Percentiles rank a stretch among this genome's conserved stretches.
phyloP scores from a whole-genome alignment of 2,888 invertebrate species.

The Dendrolimus pini region DNA sequence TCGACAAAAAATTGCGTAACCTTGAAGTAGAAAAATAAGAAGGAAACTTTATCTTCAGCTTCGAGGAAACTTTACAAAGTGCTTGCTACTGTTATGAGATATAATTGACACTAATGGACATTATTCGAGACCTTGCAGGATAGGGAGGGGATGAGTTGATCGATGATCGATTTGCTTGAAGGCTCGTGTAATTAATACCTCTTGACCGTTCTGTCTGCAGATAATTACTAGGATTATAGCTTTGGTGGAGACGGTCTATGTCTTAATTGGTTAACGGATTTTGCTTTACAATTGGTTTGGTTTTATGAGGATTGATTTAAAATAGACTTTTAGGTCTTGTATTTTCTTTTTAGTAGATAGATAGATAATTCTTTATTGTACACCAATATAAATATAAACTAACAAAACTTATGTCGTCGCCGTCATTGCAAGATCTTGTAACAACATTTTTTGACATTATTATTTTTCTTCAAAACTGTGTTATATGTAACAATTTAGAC shows the following conservation, averaged over 20 bases:
- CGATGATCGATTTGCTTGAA: constrained; percentile 47
- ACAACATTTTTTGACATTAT: too few relatives aligned
- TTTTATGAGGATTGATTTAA: too few relatives aligned
- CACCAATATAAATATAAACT: too few relatives aligned
- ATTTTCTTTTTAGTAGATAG: too few relatives aligned
- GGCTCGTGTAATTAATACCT: constrained; percentile 55
- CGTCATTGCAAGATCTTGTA: too few relatives aligned
- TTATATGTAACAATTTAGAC: too few relatives aligned
- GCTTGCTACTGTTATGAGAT: constrained; percentile 26
- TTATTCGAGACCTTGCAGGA: constrained; percentile 26
- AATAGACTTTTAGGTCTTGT: too few relatives aligned
- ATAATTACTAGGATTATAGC: constrained; percentile 36
- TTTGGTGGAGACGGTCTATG: constrained; percentile 10
- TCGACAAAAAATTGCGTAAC: constrained; percentile 1
- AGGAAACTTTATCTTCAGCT: background rate
- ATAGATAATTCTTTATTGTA: too few relatives aligned
- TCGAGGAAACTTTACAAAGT: constrained; percentile 2
- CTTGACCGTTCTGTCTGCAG: constrained; percentile 34
- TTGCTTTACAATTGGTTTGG: background rate
- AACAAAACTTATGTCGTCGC: too few relatives aligned
- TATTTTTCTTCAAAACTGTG: too few relatives aligned
- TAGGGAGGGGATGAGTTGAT: constrained; percentile 33
- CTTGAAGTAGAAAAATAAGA: background rate
- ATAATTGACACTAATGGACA: constrained; percentile 48
- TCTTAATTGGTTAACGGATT: background rate